Percentiles rank a stretch among this genome's conserved stretches.
Evolutionary conservation across 1,140 invertebrate genomes (phyloP).

Genomic region (Drosophila simulans): DNA sequence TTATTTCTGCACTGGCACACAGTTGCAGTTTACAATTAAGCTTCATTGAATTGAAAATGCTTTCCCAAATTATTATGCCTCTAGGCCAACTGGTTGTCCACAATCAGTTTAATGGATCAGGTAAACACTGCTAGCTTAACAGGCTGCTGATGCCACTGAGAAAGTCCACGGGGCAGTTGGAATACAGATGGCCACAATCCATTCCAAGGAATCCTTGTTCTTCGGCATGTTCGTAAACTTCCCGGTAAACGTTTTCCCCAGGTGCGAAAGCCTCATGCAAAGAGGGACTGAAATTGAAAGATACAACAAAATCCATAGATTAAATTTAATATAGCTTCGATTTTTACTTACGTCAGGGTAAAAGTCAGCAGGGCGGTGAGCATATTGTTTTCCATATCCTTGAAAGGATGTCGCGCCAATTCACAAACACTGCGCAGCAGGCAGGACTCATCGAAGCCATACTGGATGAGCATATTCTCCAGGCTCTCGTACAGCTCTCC

Average conservation of each 20-base stretch:
- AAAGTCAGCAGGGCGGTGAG: conserved; percentile 73
- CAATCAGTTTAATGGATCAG: neutral
- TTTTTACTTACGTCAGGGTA: conserved; percentile 68
- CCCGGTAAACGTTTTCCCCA: conserved; percentile 55
- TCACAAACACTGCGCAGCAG: conserved; percentile 76
- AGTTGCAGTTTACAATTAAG: neutral
- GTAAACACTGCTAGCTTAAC: conserved; percentile 28
- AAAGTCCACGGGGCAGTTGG: conserved; percentile 61
- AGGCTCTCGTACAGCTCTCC: conserved; percentile 71
- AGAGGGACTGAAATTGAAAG: conserved; percentile 59
- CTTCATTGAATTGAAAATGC: neutral
- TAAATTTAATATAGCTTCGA: too few relatives aligned
- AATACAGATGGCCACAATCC: conserved; percentile 60
- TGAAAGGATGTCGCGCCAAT: conserved; percentile 71
- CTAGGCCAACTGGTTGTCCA: neutral
- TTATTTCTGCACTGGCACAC: neutral
- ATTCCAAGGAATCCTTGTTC: conserved; percentile 58
- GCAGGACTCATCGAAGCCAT: conserved; percentile 75
- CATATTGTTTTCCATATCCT: conserved; percentile 60
- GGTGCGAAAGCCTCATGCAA: conserved; percentile 70
- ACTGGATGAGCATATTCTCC: conserved; percentile 51
- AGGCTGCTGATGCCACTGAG: conserved; percentile 61
- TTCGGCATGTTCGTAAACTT: conserved; percentile 70
- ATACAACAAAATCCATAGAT: too few relatives aligned
- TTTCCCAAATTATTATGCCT: neutral